A percentile compares a stretch with the other conserved stretches of the same genome.
phyloP scores from a whole-genome alignment of 2,797 vertebrate species.

The Helostoma temminkii region DNA sequence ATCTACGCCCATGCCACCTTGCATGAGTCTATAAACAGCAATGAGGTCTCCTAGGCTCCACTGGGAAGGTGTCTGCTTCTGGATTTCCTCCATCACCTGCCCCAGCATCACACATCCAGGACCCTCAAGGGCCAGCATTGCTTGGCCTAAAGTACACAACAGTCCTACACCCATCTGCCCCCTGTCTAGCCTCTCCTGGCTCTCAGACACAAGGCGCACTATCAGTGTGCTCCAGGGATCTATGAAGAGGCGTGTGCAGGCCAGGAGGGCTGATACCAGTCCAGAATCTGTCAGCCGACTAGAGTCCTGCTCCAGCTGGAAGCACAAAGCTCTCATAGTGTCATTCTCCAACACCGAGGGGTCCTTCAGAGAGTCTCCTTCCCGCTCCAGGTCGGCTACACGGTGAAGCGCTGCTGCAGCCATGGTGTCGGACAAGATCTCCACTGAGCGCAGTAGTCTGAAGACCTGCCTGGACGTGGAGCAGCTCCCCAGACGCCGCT shows the following conservation, averaged over 20 bases:
- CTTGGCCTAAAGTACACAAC: slow-evolving; percentile 86
- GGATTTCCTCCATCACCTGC: slow-evolving; percentile 82
- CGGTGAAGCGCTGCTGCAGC: slow-evolving; percentile 85
- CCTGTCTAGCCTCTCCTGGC: slow-evolving; percentile 81
- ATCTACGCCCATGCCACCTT: slow-evolving; percentile 62
- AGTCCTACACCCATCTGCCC: slow-evolving; percentile 76
- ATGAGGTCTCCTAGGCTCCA: slow-evolving; percentile 84
- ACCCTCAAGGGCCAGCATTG: slow-evolving; percentile 84
- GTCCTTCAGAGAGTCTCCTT: slow-evolving; percentile 65
- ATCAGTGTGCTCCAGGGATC: slow-evolving; percentile 86
- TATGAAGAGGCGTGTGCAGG: slow-evolving; percentile 84
- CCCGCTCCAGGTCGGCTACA: slow-evolving; percentile 87
- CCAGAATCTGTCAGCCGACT: slow-evolving; percentile 79
- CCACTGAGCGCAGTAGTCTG: slow-evolving; percentile 77
- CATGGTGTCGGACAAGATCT: slow-evolving; percentile 82
- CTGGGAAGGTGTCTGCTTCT: slow-evolving; percentile 66
- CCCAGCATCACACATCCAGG: slow-evolving; percentile 68
- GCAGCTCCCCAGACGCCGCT: slow-evolving; percentile 72
- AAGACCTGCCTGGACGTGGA: slow-evolving; percentile 84
- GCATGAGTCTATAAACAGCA: slow-evolving; percentile 85
- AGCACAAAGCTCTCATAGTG: slow-evolving; percentile 85
- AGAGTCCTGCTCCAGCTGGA: slow-evolving; percentile 85
- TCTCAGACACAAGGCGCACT: slow-evolving; percentile 85
- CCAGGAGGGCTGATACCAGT: slow-evolving; percentile 85
- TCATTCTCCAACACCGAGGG: slow-evolving; percentile 79